Evolutionary conservation across 2,888 invertebrate genomes (phyloP).

Genomic region (Pegoplata infirma): DNA sequence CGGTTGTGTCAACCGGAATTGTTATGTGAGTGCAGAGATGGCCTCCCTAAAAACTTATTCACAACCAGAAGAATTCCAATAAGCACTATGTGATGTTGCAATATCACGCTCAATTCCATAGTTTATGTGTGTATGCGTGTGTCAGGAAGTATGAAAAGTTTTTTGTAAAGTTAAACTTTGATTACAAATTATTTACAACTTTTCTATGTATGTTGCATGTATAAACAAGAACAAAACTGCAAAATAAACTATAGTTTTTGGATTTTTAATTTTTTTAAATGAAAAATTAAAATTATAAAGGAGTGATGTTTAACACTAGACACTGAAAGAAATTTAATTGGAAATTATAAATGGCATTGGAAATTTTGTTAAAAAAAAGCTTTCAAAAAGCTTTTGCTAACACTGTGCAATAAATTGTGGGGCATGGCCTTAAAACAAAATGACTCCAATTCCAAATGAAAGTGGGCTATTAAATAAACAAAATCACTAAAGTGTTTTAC

Average conservation of each 20-base stretch:
- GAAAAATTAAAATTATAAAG: neutral
- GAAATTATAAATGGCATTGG: too few species aligned
- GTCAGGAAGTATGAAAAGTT: conserved; percentile 43
- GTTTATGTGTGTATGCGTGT: neutral
- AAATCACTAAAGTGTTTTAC: too few species aligned
- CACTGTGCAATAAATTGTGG: too few species aligned
- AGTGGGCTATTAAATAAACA: too few species aligned
- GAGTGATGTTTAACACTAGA: neutral
- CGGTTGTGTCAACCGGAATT: too few species aligned
- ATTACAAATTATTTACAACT: conserved; percentile 33
- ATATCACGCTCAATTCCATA: conserved; percentile 10
- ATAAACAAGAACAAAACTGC: neutral
- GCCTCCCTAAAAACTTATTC: too few species aligned
- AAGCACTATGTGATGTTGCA: conserved; percentile 4
- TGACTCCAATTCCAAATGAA: too few species aligned
- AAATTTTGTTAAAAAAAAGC: too few species aligned
- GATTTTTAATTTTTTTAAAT: too few species aligned
- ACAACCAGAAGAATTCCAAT: conserved; percentile 2
- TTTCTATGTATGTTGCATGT: neutral
- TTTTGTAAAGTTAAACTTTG: conserved; percentile 41
- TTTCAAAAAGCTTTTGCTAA: too few species aligned
- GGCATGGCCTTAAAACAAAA: too few species aligned
- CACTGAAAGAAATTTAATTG: neutral
- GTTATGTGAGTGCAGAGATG: too few species aligned
- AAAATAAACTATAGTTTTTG: conserved; percentile 1